Conservation (phyloP, 1,140 invertebrate genomes). For the Diprion similis region DNA sequence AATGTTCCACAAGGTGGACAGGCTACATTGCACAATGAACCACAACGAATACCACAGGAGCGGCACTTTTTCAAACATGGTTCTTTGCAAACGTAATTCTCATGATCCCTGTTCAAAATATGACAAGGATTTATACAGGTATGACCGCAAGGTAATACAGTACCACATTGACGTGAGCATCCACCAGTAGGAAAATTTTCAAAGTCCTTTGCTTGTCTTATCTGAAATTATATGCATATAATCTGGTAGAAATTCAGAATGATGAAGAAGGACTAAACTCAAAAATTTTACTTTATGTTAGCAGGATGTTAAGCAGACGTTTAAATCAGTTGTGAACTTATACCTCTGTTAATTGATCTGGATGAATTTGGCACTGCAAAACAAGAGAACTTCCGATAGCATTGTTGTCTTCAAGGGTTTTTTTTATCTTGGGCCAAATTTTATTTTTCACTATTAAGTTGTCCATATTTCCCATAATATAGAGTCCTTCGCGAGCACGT, state of each 20-base stretch:
- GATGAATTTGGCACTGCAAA: not conserved
- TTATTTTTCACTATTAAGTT: conserved; percentile 60
- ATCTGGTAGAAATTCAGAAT: not conserved
- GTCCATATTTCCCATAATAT: conserved; percentile 73
- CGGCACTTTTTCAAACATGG: not conserved
- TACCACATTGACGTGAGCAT: not conserved
- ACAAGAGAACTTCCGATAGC: conserved; percentile 51
- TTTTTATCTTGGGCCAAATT: conserved; percentile 64
- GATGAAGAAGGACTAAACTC: too few species aligned
- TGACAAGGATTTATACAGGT: conserved; percentile 64
- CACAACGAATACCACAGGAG: not conserved
- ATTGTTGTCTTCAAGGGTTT: conserved; percentile 54
- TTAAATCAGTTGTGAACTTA: not conserved
- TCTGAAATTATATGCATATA: not conserved
- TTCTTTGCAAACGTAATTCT: conserved; percentile 35
- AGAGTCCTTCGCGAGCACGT: conserved; percentile 77
- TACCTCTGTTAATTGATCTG: conserved; percentile 59
- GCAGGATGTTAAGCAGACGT: too few species aligned
- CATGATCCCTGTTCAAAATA: conserved; percentile 59
- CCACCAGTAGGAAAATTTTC: not conserved
- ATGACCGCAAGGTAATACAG: conserved; percentile 61
- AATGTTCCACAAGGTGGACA: not conserved
- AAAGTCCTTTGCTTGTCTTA: not conserved
- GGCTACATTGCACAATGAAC: not conserved
- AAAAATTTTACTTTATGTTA: too few species aligned